Evolutionary conservation across 2,888 invertebrate species (phyloP).

Genomic region (Petrophora chlorosata): DNA sequence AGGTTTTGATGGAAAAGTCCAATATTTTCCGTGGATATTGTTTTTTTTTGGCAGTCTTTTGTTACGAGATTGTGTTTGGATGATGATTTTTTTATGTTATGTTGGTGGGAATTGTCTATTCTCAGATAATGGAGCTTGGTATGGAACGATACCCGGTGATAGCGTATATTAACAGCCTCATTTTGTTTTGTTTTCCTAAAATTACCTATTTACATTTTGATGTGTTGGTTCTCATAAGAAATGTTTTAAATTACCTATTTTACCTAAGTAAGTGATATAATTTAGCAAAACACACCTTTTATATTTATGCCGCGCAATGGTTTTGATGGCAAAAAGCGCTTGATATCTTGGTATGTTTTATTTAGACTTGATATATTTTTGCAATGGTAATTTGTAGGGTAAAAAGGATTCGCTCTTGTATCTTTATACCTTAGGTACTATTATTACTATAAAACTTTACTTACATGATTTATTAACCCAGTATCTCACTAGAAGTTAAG

Average conservation of each 20-base stretch:
- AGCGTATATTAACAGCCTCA: slow-evolving; percentile 3
- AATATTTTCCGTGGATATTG: slow-evolving; percentile 17
- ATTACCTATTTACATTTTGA: no score
- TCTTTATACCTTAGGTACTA: no score
- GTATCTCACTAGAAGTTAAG: no score
- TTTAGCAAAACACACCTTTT: not conserved
- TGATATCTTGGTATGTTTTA: slow-evolving; percentile 10
- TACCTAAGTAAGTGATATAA: not conserved
- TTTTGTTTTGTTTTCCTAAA: no score
- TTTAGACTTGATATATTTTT: no score
- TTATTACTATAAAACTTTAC: no score
- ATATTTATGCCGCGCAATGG: slow-evolving; percentile 1
- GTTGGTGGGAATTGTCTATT: slow-evolving; percentile 13
- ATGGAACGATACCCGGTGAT: slow-evolving; percentile 8
- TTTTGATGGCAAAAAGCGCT: slow-evolving; percentile 9
- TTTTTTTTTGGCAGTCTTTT: slow-evolving; percentile 6
- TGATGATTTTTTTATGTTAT: slow-evolving; percentile 8
- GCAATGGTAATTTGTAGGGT: no score
- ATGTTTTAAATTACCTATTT: no score
- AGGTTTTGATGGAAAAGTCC: slow-evolving; percentile 20
- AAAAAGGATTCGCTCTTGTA: no score
- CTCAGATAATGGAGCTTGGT: slow-evolving; percentile 3
- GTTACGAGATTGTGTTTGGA: no score
- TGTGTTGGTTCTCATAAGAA: no score
- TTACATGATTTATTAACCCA: no score